Conservation (phyloP, 2,113 vertebrate genomes). For the Ictalurus furcatus region DNA sequence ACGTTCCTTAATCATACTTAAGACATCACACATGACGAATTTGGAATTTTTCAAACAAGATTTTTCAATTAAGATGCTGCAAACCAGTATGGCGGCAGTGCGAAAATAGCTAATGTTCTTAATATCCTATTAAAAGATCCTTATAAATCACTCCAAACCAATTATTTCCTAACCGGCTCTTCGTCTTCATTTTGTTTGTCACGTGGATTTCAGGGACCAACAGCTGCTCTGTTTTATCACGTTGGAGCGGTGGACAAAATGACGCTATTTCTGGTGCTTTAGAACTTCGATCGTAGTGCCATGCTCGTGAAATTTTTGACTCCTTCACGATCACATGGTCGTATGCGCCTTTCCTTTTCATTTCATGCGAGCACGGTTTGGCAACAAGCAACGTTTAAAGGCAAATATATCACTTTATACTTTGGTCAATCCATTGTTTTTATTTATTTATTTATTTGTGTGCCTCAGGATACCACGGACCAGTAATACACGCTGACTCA, state of each 20-base stretch:
- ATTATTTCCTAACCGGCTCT: slow-evolving; percentile 18
- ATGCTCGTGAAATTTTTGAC: neutral
- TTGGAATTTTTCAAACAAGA: slow-evolving; percentile 1
- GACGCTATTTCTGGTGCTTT: neutral
- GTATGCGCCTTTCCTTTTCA: neutral
- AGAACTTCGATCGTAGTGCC: neutral
- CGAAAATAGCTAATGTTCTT: slow-evolving; percentile 22
- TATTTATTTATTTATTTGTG: neutral
- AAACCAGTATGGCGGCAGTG: slow-evolving; percentile 9
- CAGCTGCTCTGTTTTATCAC: slow-evolving; percentile 1
- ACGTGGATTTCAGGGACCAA: slow-evolving; percentile 8
- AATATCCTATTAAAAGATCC: slow-evolving; percentile 27
- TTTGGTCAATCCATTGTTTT: neutral
- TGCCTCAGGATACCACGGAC: neutral
- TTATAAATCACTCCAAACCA: slow-evolving; percentile 33
- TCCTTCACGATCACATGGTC: neutral
- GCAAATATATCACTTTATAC: neutral
- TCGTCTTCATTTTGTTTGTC: slow-evolving; percentile 28
- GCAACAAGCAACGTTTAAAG: neutral
- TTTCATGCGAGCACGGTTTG: neutral
- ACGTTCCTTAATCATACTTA: neutral
- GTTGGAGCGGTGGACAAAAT: neutral
- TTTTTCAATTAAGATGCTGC: slow-evolving; percentile 10
- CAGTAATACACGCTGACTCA: neutral
- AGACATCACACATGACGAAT: neutral